Evolutionary conservation across 1,140 invertebrate genomes (phyloP), one percentile per base, ranked within the genome.

Genomic region (Drosophila ercepeae): DNA sequence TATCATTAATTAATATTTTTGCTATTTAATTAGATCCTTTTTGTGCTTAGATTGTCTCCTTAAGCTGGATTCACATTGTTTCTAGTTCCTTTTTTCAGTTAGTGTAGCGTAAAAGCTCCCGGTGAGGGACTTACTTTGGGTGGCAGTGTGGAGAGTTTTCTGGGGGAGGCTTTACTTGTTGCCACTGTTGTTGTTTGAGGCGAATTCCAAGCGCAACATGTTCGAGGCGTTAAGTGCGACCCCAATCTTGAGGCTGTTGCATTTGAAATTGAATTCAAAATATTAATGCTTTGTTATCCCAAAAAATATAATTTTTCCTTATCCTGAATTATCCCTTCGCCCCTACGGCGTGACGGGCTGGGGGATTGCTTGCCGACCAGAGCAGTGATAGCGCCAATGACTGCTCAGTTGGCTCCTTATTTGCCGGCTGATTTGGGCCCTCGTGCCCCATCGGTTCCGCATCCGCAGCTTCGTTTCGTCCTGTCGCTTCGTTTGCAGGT

Each of bases 191-290:
- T 51, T 36, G 46, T 57, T 77, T 71, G 64, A 75, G 73, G 81
- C 82, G 81, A 86, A 88, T 86, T 88, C 52, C n/a, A 49, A 46
- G 39, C 42, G 25, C 81, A 86, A 86, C 81, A 81, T 77, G 82
- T 86, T 86, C 27, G 76, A 79, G 8, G 34, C 27, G 25, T 7
- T 27, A 0, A 50, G 57, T 29, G 13, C 14, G 21, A 13, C 16
- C 48, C 9, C 8, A n/a, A 19, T 23, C 7, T 1, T 34, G 44
- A 45, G 34, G 18, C 48, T 58, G 36, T 50, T 69, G 32, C 42
- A 42, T 48, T 27, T 6, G 5, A 8, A 5, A 48, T 57, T 25
- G 6, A 44, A 0, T 19, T 25, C 8, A 18, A 23, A 19, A 36
- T 7, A 19, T 6, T 41, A 27, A 19, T 27, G 4, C n/a, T 7